Base-by-base conservation (phyloP, 2,888 invertebrate genomes). In the Drosophila atripex region DNA sequence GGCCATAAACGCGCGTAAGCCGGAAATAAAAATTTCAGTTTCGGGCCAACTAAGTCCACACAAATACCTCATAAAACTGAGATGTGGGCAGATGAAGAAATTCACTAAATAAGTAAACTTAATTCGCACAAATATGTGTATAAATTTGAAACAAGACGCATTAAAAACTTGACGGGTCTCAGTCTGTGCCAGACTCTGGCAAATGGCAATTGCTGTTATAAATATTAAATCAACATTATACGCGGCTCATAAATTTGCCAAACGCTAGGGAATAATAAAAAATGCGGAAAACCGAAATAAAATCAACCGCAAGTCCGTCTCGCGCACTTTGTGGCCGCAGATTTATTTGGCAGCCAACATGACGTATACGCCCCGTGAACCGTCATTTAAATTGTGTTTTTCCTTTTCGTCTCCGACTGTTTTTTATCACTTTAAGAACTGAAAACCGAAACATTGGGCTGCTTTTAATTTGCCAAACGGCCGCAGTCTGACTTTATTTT, bases 161-260 rank as follows among this genome's bases (percentile, higher is more conserved):
- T 78, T 74, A 69, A 66, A 69, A 77, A 71, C 66, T 68, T 63
- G 50, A 61, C 61, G 52, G 46, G 38, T 25, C 69, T 66, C 14
- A 39, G 39, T 39, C 39, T 14, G 16, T 39, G 8, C 14, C 39
- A 18, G 18, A 41, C 45, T 49, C 41, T 53, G 54, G 38, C 53
- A 55, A 68, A 72, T 78, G 53, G 52, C 66, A 72, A 73, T 76
- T 75, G 75, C 68, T 53, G 71, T 68, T 63, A 85, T 85, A 79
- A 82, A 80, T 80, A 85, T 80, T 72, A 86, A 85, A 85, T 79
- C 65, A 80, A 74, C 79, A 79, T 85, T 82, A 75, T 72, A 63
- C 63, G 63, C 79, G 79, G 71, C 39, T 46, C 83, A 79, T 82
- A 82, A 85, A 78, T 75, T 78, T n/a, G 8, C 21, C 60, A 41